Percentiles rank a stretch among this genome's conserved stretches.
phyloP scores from a whole-genome alignment of 2,888 invertebrate species.

The Allacma fusca region DNA sequence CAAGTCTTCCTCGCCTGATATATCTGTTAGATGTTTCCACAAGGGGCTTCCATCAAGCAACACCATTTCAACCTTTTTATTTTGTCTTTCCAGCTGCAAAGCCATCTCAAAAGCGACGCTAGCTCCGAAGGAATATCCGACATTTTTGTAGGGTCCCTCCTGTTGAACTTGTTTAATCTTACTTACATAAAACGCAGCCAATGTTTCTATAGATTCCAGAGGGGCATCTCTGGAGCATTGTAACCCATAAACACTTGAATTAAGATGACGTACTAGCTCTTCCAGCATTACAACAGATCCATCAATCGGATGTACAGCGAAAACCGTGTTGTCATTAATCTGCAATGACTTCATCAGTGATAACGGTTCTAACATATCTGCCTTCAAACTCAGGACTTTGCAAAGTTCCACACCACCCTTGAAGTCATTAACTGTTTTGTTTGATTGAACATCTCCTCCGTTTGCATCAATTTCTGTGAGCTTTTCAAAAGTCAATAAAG shows the following conservation, averaged over 20 bases:
- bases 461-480: constrained; percentile 66
- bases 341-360: no score
- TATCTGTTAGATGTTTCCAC: no score
- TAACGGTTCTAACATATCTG: constrained; percentile 66
- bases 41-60: background rate
- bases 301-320: constrained; percentile 84
- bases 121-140: background rate
- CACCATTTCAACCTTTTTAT: background rate
- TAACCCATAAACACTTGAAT: constrained; percentile 82
- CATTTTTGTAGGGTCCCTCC: background rate
- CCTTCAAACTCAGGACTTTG: no score
- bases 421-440: no score
- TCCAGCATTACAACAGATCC: constrained; percentile 79
- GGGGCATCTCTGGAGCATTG: constrained; percentile 85
- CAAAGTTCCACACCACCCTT: no score
- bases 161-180: background rate
- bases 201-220: constrained; percentile 73
- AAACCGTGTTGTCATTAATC: constrained; percentile 63
- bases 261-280: constrained; percentile 75
- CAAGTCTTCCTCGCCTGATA: no score
- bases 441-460: no score
- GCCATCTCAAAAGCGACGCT: no score
- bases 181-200: constrained; percentile 77
- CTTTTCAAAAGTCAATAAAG: constrained; percentile 78
- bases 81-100: background rate